Evolutionary conservation across 1,140 invertebrate species (phyloP).

Genomic region (Lepidotrigona ventralis): DNA sequence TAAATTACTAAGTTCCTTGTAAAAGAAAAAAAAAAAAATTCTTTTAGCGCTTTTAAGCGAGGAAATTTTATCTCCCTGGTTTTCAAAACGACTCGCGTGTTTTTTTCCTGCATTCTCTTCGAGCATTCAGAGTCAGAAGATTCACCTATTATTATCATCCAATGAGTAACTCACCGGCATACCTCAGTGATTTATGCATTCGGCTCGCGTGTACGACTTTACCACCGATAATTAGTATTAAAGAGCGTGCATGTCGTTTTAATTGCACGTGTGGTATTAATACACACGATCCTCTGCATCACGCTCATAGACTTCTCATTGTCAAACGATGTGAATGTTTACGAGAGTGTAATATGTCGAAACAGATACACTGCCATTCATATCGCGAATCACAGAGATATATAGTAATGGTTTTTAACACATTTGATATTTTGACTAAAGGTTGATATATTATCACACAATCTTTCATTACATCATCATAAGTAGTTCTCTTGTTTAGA

Average conservation of each 20-base stretch:
- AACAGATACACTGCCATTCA: not conserved
- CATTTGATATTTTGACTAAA: too few relatives aligned
- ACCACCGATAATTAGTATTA: constrained; percentile 36
- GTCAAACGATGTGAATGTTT: not conserved
- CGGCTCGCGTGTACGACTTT: not conserved
- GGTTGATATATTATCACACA: too few relatives aligned
- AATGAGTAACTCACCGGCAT: not conserved
- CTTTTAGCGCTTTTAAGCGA: not conserved
- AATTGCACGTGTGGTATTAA: constrained; percentile 12
- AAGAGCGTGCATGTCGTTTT: constrained; percentile 16
- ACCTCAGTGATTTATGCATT: constrained; percentile 6
- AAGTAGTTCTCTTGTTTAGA: too few relatives aligned
- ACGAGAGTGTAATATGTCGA: not conserved
- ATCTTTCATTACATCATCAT: too few relatives aligned
- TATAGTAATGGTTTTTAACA: not conserved
- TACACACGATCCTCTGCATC: constrained; percentile 5
- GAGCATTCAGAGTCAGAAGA: constrained; percentile 9
- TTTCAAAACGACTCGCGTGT: not conserved
- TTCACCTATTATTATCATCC: constrained; percentile 4
- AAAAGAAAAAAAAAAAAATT: not conserved
- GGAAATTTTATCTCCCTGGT: not conserved
- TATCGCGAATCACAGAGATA: not conserved
- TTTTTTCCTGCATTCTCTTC: not conserved
- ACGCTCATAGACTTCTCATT: not conserved
- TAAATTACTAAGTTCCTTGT: not conserved